Conservation (phyloP, 2,113 vertebrate species). For the Scomber scombrus region DNA sequence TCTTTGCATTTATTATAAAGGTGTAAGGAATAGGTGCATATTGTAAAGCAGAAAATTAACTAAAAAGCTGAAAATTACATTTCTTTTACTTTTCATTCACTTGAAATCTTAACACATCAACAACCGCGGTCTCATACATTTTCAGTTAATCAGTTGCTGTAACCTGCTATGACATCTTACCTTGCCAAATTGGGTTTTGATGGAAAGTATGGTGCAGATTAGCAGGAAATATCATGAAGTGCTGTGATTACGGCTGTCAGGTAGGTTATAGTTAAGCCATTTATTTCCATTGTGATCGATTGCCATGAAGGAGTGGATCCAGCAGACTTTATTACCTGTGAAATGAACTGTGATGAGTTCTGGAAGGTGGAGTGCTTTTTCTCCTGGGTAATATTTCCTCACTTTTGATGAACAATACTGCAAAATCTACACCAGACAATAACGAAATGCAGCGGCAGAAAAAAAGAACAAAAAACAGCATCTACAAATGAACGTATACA, state of each 20-base stretch:
- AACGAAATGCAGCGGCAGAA: constrained; percentile 3
- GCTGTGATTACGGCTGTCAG: constrained; percentile 43
- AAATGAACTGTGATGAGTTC: constrained; percentile 78
- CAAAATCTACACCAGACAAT: constrained; percentile 35
- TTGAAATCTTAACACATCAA: constrained; percentile 19
- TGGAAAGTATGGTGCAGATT: constrained; percentile 44
- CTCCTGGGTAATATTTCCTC: constrained; percentile 39
- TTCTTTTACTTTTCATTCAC: too few relatives aligned
- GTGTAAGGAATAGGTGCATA: too few relatives aligned
- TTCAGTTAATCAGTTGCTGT: constrained; percentile 36
- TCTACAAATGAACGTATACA: neutral
- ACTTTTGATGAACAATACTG: constrained; percentile 60
- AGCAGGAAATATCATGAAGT: constrained; percentile 43
- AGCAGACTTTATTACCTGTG: constrained; percentile 74
- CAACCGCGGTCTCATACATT: neutral
- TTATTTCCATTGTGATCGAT: constrained; percentile 74
- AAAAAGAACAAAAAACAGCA: neutral
- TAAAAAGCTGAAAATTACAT: too few relatives aligned
- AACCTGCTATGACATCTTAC: constrained; percentile 29
- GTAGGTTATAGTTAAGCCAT: constrained; percentile 47
- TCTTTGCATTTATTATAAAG: too few relatives aligned
- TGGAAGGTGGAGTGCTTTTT: constrained; percentile 55
- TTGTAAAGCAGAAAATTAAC: too few relatives aligned
- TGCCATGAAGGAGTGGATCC: constrained; percentile 54
- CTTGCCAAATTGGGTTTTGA: constrained; percentile 38